These are phyloP conservation scores for Cisticola juncidis DNA, from an alignment of 2,113 vertebrate genomes.

Conservation along the genomic window DNA sequence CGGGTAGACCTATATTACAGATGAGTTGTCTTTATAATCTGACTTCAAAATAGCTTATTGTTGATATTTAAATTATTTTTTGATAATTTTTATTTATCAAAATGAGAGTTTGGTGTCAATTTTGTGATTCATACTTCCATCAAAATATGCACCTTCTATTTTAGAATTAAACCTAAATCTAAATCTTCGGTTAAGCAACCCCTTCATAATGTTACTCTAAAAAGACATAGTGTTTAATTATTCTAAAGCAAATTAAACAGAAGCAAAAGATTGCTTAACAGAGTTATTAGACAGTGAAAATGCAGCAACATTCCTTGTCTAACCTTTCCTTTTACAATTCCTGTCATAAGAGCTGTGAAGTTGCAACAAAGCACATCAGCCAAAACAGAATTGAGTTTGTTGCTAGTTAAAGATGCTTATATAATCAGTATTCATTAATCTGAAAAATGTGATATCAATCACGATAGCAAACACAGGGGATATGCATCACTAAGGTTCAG, in stretches of 20 bases:
- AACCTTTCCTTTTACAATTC: background rate
- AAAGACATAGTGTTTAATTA: background rate
- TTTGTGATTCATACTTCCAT: background rate
- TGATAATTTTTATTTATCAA: background rate
- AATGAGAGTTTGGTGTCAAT: background rate
- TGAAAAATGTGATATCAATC: background rate
- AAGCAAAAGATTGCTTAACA: background rate
- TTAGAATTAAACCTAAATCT: background rate
- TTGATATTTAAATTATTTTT: background rate
- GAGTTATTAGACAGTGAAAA: background rate
- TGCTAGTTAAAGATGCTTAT: background rate
- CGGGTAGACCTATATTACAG: background rate
- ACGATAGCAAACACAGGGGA: background rate
- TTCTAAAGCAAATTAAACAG: background rate
- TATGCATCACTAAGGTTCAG: background rate
- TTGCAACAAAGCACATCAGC: background rate
- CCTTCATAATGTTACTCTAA: background rate
- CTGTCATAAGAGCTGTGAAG: background rate
- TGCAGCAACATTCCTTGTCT: background rate
- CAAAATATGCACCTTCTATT: background rate
- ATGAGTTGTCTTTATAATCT: background rate
- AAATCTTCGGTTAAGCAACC: background rate
- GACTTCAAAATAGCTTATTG: background rate
- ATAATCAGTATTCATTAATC: background rate
- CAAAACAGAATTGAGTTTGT: background rate